Evolutionary conservation across 2,888 invertebrate genomes (phyloP).

Genomic region (Cataglyphis rosenhaueri): DNA sequence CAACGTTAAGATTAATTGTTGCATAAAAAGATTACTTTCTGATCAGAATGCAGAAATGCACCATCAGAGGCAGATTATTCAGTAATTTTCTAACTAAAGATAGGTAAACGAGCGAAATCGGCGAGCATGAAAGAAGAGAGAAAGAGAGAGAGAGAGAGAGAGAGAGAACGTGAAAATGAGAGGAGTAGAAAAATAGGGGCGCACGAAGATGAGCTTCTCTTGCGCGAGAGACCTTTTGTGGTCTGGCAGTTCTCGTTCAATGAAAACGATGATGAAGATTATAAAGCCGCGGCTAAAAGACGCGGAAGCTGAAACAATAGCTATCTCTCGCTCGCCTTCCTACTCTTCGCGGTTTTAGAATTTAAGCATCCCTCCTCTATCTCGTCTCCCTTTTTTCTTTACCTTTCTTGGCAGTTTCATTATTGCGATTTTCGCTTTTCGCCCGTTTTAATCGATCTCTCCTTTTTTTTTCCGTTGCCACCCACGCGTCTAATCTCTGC

Average conservation of each 20-base stretch:
- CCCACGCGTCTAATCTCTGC: slow-evolving; percentile 49
- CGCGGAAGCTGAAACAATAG: slow-evolving; percentile 69
- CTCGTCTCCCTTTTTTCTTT: slow-evolving; percentile 22
- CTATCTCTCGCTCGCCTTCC: slow-evolving; percentile 52
- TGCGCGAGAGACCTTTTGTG: slow-evolving; percentile 67
- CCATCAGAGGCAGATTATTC: neutral
- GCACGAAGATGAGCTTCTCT: slow-evolving; percentile 58
- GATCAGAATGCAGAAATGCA: neutral
- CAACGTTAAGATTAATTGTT: neutral
- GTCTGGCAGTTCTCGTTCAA: slow-evolving; percentile 49
- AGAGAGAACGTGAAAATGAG: slow-evolving; percentile 15
- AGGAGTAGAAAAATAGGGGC: slow-evolving; percentile 60
- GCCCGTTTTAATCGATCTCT: slow-evolving; percentile 56
- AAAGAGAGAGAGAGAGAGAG: slow-evolving; percentile 25
- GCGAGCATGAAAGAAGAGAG: slow-evolving; percentile 6
- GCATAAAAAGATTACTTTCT: neutral
- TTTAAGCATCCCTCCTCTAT: slow-evolving; percentile 58
- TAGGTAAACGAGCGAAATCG: neutral
- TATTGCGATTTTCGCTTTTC: slow-evolving; percentile 52
- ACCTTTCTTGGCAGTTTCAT: neutral
- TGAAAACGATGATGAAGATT: slow-evolving; percentile 49
- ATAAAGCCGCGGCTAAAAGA: slow-evolving; percentile 54
- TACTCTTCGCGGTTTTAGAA: slow-evolving; percentile 61
- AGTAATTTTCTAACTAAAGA: neutral
- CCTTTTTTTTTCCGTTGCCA: slow-evolving; percentile 24